Percentiles rank a stretch among this genome's conserved stretches.
phyloP scores from a whole-genome alignment of 2,888 invertebrate genomes.

The Ametastegia equiseti region DNA sequence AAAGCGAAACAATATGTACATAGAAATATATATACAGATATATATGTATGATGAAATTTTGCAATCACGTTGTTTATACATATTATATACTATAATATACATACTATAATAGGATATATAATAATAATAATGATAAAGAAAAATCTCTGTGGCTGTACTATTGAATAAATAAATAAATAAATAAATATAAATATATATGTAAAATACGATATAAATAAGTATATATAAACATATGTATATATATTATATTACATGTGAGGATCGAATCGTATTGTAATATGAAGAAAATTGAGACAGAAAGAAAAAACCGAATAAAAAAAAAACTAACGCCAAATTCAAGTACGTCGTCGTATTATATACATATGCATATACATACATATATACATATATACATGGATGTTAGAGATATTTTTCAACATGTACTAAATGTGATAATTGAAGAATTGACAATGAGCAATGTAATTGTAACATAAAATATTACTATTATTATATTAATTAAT shows the following conservation, averaged over 20 bases:
- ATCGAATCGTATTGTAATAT: constrained; percentile 51
- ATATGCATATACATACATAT: constrained; percentile 23
- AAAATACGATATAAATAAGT: constrained; percentile 54
- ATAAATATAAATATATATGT: constrained; percentile 62
- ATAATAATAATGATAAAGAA: constrained; percentile 41
- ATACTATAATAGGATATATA: background rate
- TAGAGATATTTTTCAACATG: constrained; percentile 76
- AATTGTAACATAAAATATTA: constrained; percentile 72
- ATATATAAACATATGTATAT: constrained; percentile 42
- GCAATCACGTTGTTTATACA: constrained; percentile 64
- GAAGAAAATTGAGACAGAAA: constrained; percentile 44
- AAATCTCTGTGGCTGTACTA: constrained; percentile 66
- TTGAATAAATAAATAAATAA: constrained; percentile 64
- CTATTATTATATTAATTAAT: constrained; percentile 50
- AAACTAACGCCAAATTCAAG: constrained; percentile 65
- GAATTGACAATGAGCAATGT: constrained; percentile 76
- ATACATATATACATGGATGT: constrained; percentile 68
- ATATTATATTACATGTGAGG: constrained; percentile 51
- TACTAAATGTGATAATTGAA: constrained; percentile 76
- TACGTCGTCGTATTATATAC: constrained; percentile 18
- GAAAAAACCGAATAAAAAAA: background rate
- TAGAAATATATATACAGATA: constrained; percentile 52
- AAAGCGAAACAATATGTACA: constrained; percentile 53
- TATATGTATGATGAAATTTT: constrained; percentile 63
- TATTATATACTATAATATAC: constrained; percentile 44